Base-by-base conservation (phyloP, 2,797 vertebrate genomes). In the Xenopus petersii region DNA sequence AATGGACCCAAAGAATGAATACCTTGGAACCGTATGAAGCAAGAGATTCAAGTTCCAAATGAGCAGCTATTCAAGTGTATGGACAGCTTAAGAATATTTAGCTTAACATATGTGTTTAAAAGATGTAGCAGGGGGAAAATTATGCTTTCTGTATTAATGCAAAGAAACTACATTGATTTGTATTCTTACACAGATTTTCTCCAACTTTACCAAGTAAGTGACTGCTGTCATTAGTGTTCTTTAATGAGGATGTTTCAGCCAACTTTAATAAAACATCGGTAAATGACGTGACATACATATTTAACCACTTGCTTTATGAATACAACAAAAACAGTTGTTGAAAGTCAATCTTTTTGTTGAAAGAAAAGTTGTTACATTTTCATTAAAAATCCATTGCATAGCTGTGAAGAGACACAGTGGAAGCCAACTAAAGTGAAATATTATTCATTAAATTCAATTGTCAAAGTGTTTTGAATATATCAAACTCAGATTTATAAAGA, bases 381-480 rank as follows among this genome's bases (percentile, higher is more conserved):
- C 77, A 79, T 79, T 79, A 79, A 79, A 74, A 74, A 70, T 79
- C 77, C 71, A 74, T 79, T 74, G 67, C 60, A 30, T 65, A 26
- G 46, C 59, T 66, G 65, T 74, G 71, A 74, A 56, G 65, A 74
- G 56, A 74, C 61, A 74, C 54, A 79, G 70, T 70, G 67, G 30
- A 60, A 79, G 77, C 71, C 67, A 74, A 59, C 54, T 70, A 70
- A 79, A 47, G 74, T 79, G 77, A 79, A 79, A 70, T 74, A 79
- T 74, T 79, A 79, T 79, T 79, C 77, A 79, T 79, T 79, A 79
- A 74, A 79, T 79, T 79, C 77, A 79, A 74, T 79, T 74, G 71
- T 79, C 77, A 74, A 70, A 79, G 67, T 60, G 66, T 79, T 79
- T 79, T 74, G 77, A 79, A 79, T 79, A 74, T 51, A 79, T 79